Conservation (phyloP, 2,888 invertebrate species). For the Ochlodes sylvanus region DNA sequence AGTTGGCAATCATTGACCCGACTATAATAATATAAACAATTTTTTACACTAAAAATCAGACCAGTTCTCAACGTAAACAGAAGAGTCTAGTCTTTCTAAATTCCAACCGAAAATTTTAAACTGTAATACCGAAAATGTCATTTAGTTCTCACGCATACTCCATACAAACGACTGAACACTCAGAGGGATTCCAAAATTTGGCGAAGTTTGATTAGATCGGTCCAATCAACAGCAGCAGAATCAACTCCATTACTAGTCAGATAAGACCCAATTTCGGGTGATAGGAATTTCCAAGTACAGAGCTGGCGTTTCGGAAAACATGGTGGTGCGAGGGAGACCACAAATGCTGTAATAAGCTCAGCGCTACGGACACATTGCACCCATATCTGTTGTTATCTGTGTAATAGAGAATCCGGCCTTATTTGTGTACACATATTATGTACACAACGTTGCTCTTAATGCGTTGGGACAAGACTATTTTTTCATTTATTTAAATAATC, state of each 20-base stretch:
- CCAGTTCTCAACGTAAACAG: background rate
- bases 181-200: conserved; percentile 14
- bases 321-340: conserved; percentile 15
- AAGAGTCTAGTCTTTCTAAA: background rate
- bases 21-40: no score
- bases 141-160: conserved; percentile 29
- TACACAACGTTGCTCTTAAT: no score
- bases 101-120: conserved; percentile 3
- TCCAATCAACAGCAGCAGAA: conserved; percentile 10
- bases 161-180: conserved; percentile 17
- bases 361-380: conserved; percentile 12
- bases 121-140: conserved; percentile 6
- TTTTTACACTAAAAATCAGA: no score
- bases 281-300: conserved; percentile 6
- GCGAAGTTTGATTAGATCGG: conserved; percentile 33
- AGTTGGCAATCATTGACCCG: no score
- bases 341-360: conserved; percentile 19
- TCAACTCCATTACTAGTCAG: conserved; percentile 12
- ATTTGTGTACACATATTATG: background rate
- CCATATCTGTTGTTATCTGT: conserved; percentile 18
- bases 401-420: conserved; percentile 11
- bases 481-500: no score
- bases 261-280: conserved; percentile 19
- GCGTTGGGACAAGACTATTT: no score
- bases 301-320: conserved; percentile 19